Conservation (phyloP, 30 jellyfish, hydroid and myxozoan species). For the Hydra vulgaris region DNA sequence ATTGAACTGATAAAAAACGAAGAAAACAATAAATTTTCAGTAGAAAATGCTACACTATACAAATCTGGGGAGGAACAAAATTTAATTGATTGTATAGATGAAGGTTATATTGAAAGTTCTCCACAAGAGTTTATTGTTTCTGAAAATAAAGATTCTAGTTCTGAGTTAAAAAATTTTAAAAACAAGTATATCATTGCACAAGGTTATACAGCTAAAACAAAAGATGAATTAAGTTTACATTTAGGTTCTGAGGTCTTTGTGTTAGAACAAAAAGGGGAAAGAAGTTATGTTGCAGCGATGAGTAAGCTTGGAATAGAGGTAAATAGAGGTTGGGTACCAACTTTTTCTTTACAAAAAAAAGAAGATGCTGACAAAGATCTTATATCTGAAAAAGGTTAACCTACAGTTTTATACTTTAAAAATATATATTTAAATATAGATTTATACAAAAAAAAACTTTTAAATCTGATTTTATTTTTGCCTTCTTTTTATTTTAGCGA, state of each 20-base stretch:
- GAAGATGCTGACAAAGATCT: slow-evolving; percentile 26
- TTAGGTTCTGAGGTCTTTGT: slow-evolving; percentile 54
- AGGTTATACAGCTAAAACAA: slow-evolving; percentile 63
- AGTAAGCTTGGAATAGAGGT: slow-evolving; percentile 29
- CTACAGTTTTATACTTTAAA: not conserved
- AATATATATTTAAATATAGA: no score
- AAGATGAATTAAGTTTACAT: slow-evolving; percentile 59
- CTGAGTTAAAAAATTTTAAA: not conserved
- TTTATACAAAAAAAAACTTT: not conserved
- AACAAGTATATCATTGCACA: slow-evolving; percentile 20
- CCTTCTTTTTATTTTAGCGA: slow-evolving; percentile 36
- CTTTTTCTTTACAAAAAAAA: slow-evolving; percentile 48
- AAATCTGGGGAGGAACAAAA: not conserved
- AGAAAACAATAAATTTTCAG: no score
- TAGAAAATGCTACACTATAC: no score
- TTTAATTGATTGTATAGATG: not conserved
- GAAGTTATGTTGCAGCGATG: slow-evolving; percentile 54
- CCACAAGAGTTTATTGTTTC: not conserved
- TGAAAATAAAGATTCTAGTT: not conserved
- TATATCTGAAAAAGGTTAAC: slow-evolving; percentile 20
- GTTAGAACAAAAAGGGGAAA: slow-evolving; percentile 49
- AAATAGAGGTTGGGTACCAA: slow-evolving; percentile 88
- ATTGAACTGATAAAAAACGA: no score
- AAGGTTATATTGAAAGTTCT: slow-evolving; percentile 6
- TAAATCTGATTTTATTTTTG: no score